Conservation (phyloP, 2,797 vertebrate species). For the Gymnoscopelus braueri region DNA sequence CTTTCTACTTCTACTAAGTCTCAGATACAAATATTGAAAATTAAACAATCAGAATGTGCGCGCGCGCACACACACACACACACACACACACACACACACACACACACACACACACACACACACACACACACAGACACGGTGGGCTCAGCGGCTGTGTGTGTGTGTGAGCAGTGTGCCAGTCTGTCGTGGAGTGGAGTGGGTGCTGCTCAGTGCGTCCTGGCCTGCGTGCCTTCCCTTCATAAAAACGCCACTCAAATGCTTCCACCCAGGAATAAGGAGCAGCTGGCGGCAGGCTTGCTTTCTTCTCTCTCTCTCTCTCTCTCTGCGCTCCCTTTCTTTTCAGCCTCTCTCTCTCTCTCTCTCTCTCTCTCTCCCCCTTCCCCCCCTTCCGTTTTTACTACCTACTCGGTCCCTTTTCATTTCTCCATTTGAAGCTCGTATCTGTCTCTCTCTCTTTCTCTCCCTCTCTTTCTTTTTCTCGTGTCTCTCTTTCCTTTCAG, state of each 20-base stretch:
- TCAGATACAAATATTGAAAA: too few relatives aligned
- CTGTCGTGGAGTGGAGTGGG: slow-evolving; percentile 48
- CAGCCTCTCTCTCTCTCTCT: slow-evolving; percentile 26
- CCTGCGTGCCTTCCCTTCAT: slow-evolving; percentile 73
- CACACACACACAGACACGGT: too few relatives aligned
- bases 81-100: too few relatives aligned
- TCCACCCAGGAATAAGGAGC: slow-evolving; percentile 72
- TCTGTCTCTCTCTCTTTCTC: slow-evolving; percentile 10
- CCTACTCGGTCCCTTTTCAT: slow-evolving; percentile 46
- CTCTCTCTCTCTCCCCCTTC: slow-evolving; percentile 55
- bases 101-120: too few relatives aligned
- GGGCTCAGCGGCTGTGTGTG: slow-evolving; percentile 6
- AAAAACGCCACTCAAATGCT: slow-evolving; percentile 77
- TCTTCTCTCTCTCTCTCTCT: slow-evolving; percentile 51
- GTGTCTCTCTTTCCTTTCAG: background rate
- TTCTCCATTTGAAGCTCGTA: slow-evolving; percentile 34
- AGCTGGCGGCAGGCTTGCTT: slow-evolving; percentile 71
- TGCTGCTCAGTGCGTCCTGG: slow-evolving; percentile 54
- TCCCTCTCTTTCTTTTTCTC: background rate
- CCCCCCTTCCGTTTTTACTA: slow-evolving; percentile 62
- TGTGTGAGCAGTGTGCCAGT: slow-evolving; percentile 19
- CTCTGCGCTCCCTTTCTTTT: background rate
- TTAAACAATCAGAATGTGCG: too few relatives aligned
- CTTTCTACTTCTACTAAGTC: too few relatives aligned
- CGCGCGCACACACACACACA: too few relatives aligned